Conservation (phyloP, 2,888 invertebrate species). For the Tetrapedia diversipes region DNA sequence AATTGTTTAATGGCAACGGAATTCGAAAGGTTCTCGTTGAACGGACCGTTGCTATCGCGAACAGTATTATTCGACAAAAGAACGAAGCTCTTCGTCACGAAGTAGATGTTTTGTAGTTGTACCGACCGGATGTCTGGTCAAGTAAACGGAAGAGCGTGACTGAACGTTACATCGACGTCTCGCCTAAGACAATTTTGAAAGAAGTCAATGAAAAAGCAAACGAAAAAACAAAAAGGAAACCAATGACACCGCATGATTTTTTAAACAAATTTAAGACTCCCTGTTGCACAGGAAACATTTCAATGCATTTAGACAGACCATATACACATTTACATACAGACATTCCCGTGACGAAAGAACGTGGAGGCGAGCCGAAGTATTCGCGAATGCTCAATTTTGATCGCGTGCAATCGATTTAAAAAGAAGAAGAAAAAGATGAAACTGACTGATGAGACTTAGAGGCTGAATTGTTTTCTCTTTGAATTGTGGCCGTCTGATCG, state of each 20-base stretch:
- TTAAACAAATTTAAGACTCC: background rate
- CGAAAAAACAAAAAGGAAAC: background rate
- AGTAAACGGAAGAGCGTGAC: conserved; percentile 18
- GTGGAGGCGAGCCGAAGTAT: conserved; percentile 24
- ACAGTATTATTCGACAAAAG: conserved; percentile 58
- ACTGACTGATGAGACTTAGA: conserved; percentile 54
- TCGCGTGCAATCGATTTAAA: conserved; percentile 32
- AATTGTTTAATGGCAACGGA: background rate
- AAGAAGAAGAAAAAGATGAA: background rate
- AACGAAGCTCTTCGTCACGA: conserved; percentile 19
- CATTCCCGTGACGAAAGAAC: conserved; percentile 46
- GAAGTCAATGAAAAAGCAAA: background rate
- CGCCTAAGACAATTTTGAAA: conserved; percentile 37
- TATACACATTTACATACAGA: background rate
- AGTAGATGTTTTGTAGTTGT: conserved; percentile 42
- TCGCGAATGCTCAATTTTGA: conserved; percentile 58
- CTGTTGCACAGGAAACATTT: background rate
- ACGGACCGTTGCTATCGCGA: conserved; percentile 29
- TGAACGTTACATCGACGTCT: conserved; percentile 44
- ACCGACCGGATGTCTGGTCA: conserved; percentile 24
- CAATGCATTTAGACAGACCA: conserved; percentile 22
- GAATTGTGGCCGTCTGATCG: conserved; percentile 4
- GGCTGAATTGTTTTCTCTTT: conserved; percentile 47
- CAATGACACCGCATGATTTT: background rate
- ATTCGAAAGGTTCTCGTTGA: conserved; percentile 14